Evolutionary conservation across 1,140 invertebrate genomes (phyloP).

Genomic region (Drosophila quadrilineata): DNA sequence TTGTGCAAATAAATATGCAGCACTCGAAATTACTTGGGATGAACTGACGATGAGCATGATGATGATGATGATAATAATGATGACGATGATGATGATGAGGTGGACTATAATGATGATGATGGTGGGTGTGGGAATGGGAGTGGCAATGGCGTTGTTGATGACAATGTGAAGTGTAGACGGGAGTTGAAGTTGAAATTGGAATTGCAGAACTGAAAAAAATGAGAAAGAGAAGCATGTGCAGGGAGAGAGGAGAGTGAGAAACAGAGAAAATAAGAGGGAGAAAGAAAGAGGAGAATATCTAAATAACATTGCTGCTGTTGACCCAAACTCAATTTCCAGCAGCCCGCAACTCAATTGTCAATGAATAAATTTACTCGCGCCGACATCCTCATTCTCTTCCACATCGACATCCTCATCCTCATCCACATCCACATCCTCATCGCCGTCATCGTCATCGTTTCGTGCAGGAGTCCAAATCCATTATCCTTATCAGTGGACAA

Average conservation of each 20-base stretch:
- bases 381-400: not conserved
- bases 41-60: slow-evolving; percentile 50
- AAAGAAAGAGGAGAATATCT: slow-evolving; percentile 40
- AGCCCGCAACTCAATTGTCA: slow-evolving; percentile 78
- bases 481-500: slow-evolving; percentile 73
- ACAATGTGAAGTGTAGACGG: slow-evolving; percentile 18
- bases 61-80: slow-evolving; percentile 7
- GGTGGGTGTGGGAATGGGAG: not conserved
- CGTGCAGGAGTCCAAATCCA: slow-evolving; percentile 68
- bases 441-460: slow-evolving; percentile 12
- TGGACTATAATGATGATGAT: slow-evolving; percentile 29
- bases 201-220: not conserved
- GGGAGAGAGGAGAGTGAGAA: not conserved
- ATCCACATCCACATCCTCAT: not conserved
- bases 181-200: not conserved
- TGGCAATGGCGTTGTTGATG: slow-evolving; percentile 25
- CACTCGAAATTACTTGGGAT: slow-evolving; percentile 67
- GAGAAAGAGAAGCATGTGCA: not conserved
- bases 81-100: slow-evolving; percentile 11
- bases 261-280: too few species aligned
- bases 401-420: not conserved
- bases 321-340: slow-evolving; percentile 71
- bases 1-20: slow-evolving; percentile 77
- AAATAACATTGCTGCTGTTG: slow-evolving; percentile 47
- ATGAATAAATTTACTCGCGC: slow-evolving; percentile 70